phyloP scores from a whole-genome alignment of 1,140 invertebrate species.

The Cheumatopsyche charites region DNA sequence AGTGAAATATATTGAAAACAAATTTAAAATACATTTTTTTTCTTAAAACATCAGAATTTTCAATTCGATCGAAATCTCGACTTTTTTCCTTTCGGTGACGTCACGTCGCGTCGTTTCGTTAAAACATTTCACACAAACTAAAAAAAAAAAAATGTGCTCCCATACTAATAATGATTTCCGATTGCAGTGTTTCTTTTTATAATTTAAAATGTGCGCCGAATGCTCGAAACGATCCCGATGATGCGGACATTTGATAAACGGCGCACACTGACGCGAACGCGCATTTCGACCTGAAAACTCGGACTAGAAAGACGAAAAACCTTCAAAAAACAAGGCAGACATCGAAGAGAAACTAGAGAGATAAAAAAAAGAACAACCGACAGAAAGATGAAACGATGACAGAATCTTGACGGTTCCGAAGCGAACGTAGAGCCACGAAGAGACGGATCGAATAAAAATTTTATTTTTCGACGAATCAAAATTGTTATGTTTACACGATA shows the following conservation, averaged over 20 bases:
- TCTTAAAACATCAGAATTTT: too few species aligned
- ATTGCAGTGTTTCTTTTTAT: constrained; percentile 25
- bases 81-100: background rate
- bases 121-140: too few species aligned
- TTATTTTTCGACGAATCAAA: too few species aligned
- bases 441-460: too few species aligned
- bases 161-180: constrained; percentile 10
- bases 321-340: background rate
- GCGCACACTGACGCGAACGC: constrained; percentile 16
- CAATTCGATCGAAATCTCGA: too few species aligned
- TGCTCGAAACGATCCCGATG: constrained; percentile 26
- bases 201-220: constrained; percentile 23
- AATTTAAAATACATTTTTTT: too few species aligned
- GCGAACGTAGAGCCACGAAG: background rate
- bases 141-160: background rate
- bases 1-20: too few species aligned
- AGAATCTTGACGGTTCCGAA: constrained; percentile 35
- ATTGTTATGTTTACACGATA: too few species aligned
- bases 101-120: background rate
- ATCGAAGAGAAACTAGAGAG: too few species aligned
- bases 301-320: background rate
- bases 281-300: background rate
- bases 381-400: constrained; percentile 29
- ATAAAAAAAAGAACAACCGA: background rate
- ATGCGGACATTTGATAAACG: background rate